Base-by-base conservation (phyloP, 2,888 invertebrate species). In the Habrosyne pyritoides region DNA sequence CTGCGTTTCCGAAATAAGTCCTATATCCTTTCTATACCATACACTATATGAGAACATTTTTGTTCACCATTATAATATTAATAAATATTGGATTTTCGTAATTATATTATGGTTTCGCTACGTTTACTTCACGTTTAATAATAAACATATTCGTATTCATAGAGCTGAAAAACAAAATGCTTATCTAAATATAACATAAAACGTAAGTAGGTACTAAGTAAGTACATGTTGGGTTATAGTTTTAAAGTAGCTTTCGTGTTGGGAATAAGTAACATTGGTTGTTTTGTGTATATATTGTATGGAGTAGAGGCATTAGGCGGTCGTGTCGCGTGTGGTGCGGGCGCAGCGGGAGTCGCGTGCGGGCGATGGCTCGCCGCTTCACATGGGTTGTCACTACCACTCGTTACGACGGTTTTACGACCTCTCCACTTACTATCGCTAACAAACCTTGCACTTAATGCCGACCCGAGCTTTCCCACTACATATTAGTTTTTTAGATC, bases 381-480 rank as follows among this genome's bases (percentile, higher is more conserved):
- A 69, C 74, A 78, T 74, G 74, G 81, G 69, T 81, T 79, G 81
- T 81, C 76, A 69, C 78, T 69, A 63, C 63, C 68, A 70, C 74
- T 73, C 75, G 67, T 84, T 81, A 86, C 80, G 74, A 77, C 75
- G 66, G 73, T 79, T 86, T 89, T 85, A 88, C 79, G 83, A 81
- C 61, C 71, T 72, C 74, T 81, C 82, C 76, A 82, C 82, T 82
- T 73, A 77, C 67, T 63, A 63, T 65, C 62, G 63, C 72, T 72
- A 74, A 79, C 82, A 77, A 80, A 75, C 76, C 82, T 81, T 88
- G 89, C 77, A 73, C 79, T 87, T 87, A 90, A 89, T 88, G 81
- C 66, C 63, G 66, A 59, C 63, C 75, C 74, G 64, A 69, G 71
- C 73, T 71, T 75, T 74, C 75, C 74, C 18, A 68, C 66, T 71